Conservation (phyloP, 2,888 invertebrate species). For the Agapetus fuscipes region DNA sequence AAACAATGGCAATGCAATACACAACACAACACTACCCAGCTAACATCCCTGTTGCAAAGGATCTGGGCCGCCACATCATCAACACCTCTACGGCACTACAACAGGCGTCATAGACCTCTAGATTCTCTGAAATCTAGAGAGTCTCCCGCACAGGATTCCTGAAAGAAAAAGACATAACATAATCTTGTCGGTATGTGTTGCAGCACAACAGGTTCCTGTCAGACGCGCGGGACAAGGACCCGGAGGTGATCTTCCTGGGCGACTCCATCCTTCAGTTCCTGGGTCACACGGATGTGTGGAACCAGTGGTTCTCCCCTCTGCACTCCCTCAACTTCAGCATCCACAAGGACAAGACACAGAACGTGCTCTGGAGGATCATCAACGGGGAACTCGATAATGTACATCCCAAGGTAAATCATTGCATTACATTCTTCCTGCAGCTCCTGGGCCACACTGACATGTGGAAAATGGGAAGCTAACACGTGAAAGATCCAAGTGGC, state of each 20-base stretch:
- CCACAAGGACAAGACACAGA: constrained; percentile 77
- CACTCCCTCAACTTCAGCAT: constrained; percentile 90
- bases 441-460: not conserved
- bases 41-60: too few species aligned
- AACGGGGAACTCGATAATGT: constrained; percentile 87
- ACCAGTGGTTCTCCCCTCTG: constrained; percentile 81
- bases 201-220: constrained; percentile 79
- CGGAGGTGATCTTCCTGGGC: constrained; percentile 85
- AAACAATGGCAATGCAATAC: too few species aligned
- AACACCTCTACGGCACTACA: too few species aligned
- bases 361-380: constrained; percentile 81
- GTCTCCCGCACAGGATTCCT: too few species aligned
- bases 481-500: too few species aligned
- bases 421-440: not conserved
- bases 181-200: too few species aligned
- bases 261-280: constrained; percentile 80
- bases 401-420: constrained; percentile 63
- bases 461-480: too few species aligned
- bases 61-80: too few species aligned
- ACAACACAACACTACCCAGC: too few species aligned
- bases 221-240: constrained; percentile 82
- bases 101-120: too few species aligned
- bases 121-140: too few species aligned
- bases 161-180: too few species aligned
- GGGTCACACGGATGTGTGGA: constrained; percentile 79